These are phyloP conservation scores for Eulithis prunata DNA, from an alignment of 2,888 invertebrate genomes.

Conservation along the genomic window DNA sequence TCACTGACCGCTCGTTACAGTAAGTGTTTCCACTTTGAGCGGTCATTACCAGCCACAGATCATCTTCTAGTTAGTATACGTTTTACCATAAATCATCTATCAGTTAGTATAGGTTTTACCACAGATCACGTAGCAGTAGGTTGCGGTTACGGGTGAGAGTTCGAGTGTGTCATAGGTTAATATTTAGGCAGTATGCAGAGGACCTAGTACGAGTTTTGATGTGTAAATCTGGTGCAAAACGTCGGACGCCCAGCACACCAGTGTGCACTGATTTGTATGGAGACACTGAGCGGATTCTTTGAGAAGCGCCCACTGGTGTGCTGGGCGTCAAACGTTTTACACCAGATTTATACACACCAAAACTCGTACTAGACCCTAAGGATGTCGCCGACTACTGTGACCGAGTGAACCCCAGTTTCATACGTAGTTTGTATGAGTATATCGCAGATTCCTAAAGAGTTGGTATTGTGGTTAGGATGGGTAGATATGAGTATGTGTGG, in stretches of 20 bases:
- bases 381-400: too few species aligned
- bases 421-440: background rate
- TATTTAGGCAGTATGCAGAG: too few species aligned
- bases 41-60: slow-evolving; percentile 17
- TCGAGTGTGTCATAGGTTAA: too few species aligned
- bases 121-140: background rate
- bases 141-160: background rate
- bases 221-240: too few species aligned
- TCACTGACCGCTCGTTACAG: slow-evolving; percentile 19
- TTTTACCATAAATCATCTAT: background rate
- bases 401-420: background rate
- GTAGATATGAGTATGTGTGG: slow-evolving; percentile 1
- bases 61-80: background rate
- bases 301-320: too few species aligned
- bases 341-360: too few species aligned
- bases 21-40: slow-evolving; percentile 18
- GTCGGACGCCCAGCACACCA: too few species aligned
- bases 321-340: too few species aligned
- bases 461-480: slow-evolving; percentile 3
- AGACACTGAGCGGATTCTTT: too few species aligned
- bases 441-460: background rate
- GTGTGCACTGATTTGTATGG: background rate
- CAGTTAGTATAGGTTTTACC: background rate
- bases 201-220: too few species aligned
- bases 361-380: too few species aligned